phyloP scores from a whole-genome alignment of 2,113 vertebrate species.

The Mormyrus iriodes region DNA sequence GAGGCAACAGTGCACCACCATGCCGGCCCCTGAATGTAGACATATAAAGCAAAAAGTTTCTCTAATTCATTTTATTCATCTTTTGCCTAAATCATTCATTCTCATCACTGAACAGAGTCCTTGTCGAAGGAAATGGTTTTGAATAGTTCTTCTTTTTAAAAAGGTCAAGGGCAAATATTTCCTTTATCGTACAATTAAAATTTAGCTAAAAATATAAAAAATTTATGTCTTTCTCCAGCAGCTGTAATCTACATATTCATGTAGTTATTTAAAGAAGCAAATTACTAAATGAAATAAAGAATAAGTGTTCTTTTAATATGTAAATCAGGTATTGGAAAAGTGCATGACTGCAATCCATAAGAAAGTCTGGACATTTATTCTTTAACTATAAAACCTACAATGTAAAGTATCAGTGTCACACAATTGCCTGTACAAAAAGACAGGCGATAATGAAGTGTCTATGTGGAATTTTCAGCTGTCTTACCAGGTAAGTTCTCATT shows the following conservation, averaged over 20 bases:
- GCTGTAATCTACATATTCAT: slow-evolving; percentile 5
- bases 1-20: too few species aligned
- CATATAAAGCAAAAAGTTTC: not conserved
- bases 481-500: not conserved
- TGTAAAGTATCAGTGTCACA: not conserved
- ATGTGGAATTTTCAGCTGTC: not conserved
- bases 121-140: not conserved
- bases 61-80: not conserved
- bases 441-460: not conserved
- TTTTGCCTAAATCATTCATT: not conserved
- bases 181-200: not conserved
- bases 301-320: not conserved
- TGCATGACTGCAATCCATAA: not conserved
- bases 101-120: not conserved
- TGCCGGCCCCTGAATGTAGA: too few species aligned
- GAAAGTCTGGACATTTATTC: not conserved
- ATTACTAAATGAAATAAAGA: not conserved
- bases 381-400: not conserved
- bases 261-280: not conserved
- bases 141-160: not conserved
- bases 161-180: not conserved
- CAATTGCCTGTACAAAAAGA: not conserved
- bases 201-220: not conserved
- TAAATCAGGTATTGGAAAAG: not conserved
- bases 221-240: not conserved